A percentile compares a stretch with the other conserved stretches of the same genome.
Conservation (phyloP, 2,888 invertebrate genomes). For the Petrolisthes manimaculis region DNA sequence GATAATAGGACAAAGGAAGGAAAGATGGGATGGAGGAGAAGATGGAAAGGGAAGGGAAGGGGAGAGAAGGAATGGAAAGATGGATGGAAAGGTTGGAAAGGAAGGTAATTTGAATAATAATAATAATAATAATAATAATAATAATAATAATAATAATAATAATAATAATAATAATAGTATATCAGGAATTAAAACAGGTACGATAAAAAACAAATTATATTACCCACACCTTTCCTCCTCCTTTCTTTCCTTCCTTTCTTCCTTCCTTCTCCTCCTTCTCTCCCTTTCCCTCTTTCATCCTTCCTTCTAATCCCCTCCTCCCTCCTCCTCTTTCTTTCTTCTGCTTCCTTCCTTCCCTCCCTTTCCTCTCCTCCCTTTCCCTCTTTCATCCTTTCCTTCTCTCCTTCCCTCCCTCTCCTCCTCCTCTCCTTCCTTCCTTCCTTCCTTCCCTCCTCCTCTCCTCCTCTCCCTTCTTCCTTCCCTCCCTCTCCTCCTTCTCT, state of each 20-base stretch:
- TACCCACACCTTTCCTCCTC: no score
- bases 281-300: no score
- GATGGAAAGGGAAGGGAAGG: neutral
- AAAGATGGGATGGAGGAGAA: neutral
- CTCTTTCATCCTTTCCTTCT: neutral
- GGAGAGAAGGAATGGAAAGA: slow-evolving; percentile 17
- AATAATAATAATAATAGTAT: neutral
- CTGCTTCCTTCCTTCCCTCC: neutral
- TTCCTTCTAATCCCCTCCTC: neutral
- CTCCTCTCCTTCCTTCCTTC: neutral
- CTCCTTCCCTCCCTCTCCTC: neutral
- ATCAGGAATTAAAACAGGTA: neutral
- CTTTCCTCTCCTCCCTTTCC: neutral
- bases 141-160: neutral
- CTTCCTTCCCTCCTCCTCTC: neutral
- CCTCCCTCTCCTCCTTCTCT: neutral
- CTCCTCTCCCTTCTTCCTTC: neutral
- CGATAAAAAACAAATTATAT: no score
- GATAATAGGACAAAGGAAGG: neutral
- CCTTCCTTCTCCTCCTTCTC: neutral
- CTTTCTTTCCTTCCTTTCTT: neutral
- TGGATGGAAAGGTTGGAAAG: slow-evolving; percentile 17
- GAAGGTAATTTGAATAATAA: slow-evolving; percentile 1
- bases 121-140: neutral
- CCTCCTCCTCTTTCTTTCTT: no score